Base-by-base conservation (phyloP, 1,140 invertebrate species). In the Aphaenogaster floridana region DNA sequence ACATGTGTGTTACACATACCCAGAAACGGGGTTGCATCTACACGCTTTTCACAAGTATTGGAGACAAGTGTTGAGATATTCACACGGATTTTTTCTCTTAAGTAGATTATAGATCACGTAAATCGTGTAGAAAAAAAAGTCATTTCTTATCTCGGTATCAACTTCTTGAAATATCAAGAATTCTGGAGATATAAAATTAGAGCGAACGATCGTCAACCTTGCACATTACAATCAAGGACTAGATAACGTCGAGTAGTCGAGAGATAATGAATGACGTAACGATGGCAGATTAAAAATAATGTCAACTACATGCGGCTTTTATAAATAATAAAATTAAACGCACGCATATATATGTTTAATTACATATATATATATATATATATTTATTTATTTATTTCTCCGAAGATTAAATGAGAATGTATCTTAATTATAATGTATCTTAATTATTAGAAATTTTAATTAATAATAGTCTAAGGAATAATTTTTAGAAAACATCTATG, bases 151-250 rank as follows among this genome's bases (percentile, higher is more conserved):
- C 54, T 36, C 8, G 69, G 15, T 45, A 28, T 48, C 21, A 28
- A 5, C 17, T 36, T 50, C 50, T 59, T 59, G 9, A 2, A 36
- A 36, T 15, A 36, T 0, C 45, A 69, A 42, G 45, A 52, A 80
- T 69, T 21, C 21, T 39, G 4, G n/a, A 45, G 66, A 36, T 59
- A 28, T 15, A 45, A 72, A 83, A 57, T 57, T 72, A 5, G 39
- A 59, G 36, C 17, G 21, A 81, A 69, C 68, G 80, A 83, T 74
- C 39, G 52, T 34, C 80, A 48, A 59, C 52, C 78, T 83, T 83
- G 39, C 28, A 48, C 7, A 57, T 28, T 59, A 21, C 4, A 69
- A 59, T 59, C 80, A 61, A 74, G 52, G 54, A 57, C 17, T 21
- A 59, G 80, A 83, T 83, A 83, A 74, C 28, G 15, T n/a, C 17